These are phyloP conservation scores for Plecturocebus donacophilus DNA, from an alignment of 2,113 vertebrate species.

Conservation along the genomic window DNA sequence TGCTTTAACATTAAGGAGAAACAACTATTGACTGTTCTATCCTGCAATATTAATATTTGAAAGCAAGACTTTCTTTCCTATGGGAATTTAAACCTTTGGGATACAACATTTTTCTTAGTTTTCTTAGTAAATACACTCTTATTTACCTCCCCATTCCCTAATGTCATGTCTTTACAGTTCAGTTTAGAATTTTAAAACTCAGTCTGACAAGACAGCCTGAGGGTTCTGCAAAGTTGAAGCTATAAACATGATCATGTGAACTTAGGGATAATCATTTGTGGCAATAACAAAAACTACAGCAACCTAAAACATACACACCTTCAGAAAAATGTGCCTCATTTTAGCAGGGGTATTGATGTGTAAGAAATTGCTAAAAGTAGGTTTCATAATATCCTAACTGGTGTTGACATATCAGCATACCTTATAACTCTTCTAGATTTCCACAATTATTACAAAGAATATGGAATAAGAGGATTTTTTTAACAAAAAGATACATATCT, in stretches of 20 bases:
- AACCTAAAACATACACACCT: not conserved
- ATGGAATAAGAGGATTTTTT: not conserved
- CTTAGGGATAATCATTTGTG: not conserved
- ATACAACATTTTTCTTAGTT: not conserved
- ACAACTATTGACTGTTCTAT: not conserved
- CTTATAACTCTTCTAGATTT: not conserved
- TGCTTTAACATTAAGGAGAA: not conserved
- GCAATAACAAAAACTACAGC: accelerated
- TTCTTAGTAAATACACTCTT: not conserved
- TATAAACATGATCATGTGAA: not conserved
- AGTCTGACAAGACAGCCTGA: not conserved
- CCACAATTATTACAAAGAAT: constrained; percentile 57
- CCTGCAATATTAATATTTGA: not conserved
- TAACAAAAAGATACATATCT: not conserved
- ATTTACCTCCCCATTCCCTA: not conserved
- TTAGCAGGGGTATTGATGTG: constrained; percentile 9
- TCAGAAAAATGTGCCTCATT: not conserved
- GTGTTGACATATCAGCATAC: not conserved
- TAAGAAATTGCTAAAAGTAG: not conserved
- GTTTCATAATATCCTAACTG: constrained; percentile 25
- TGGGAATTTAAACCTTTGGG: not conserved
- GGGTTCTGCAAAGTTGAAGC: accelerated
- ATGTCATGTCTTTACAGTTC: not conserved
- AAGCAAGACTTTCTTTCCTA: not conserved
- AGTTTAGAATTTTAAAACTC: constrained; percentile 40